phyloP scores from a whole-genome alignment of 2,888 invertebrate genomes.

The Euclidia mi region DNA sequence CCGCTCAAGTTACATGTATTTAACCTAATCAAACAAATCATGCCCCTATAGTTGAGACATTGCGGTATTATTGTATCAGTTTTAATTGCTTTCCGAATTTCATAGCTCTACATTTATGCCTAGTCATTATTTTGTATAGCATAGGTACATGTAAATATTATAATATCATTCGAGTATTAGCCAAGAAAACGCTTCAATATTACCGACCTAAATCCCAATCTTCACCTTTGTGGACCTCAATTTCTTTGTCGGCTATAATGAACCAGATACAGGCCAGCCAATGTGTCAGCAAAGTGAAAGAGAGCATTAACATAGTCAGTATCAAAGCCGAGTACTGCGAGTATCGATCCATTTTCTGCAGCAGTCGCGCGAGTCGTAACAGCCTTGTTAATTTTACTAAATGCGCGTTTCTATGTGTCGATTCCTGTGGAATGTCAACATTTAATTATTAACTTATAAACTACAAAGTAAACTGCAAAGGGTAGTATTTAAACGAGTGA shows the following conservation, averaged over 20 bases:
- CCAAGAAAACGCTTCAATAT: neutral
- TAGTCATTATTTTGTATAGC: too few species aligned
- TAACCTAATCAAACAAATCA: too few species aligned
- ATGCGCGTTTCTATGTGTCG: conserved; percentile 95
- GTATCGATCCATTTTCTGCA: conserved; percentile 99
- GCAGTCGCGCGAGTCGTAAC: conserved; percentile 95
- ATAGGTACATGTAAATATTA: too few species aligned
- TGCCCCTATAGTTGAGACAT: too few species aligned
- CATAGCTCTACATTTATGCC: too few species aligned
- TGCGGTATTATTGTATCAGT: too few species aligned
- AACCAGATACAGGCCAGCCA: conserved; percentile 99
- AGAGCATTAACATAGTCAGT: conserved; percentile 97
- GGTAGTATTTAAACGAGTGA: too few species aligned
- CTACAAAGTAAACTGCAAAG: conserved; percentile 14
- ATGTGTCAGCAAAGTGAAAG: conserved; percentile 98
- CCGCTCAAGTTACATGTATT: too few species aligned
- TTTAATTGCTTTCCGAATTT: too few species aligned
- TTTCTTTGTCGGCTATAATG: conserved; percentile 97
- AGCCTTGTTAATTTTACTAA: conserved; percentile 97
- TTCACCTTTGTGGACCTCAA: conserved; percentile 92
- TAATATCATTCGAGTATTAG: too few species aligned
- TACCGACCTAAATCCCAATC: conserved; percentile 94
- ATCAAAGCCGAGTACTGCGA: conserved; percentile 99
- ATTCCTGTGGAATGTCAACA: conserved; percentile 87
- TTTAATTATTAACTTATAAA: conserved; percentile 40